Conservation (phyloP, 2,888 invertebrate genomes). For the Geophilus truncorum region DNA sequence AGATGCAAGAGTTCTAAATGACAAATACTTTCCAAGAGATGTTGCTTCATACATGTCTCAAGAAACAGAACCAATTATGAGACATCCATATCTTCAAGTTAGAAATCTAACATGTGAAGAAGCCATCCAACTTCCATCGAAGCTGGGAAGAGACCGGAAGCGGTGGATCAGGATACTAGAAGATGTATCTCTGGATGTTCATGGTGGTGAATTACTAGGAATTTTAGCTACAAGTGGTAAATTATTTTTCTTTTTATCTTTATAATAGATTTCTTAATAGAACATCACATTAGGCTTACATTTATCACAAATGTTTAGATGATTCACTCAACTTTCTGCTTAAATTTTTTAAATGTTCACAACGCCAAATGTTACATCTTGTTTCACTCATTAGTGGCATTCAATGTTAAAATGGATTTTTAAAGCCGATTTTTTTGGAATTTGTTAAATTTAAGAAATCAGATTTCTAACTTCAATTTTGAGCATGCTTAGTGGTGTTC, state of each 20-base stretch:
- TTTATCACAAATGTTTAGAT: no score
- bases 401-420: no score
- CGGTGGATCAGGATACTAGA: constrained; percentile 57
- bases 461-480: no score
- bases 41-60: constrained; percentile 39
- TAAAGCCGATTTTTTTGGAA: no score
- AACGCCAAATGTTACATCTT: no score
- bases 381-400: no score
- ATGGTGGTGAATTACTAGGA: constrained; percentile 84
- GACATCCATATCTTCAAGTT: constrained; percentile 54
- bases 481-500: no score
- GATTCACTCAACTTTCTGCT: no score
- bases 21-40: constrained; percentile 45
- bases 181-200: constrained; percentile 78
- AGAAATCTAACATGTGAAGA: constrained; percentile 61
- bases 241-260: constrained; percentile 36
- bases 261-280: background rate
- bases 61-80: constrained; percentile 39
- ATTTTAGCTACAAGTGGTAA: constrained; percentile 71
- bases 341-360: no score
- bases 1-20: constrained; percentile 42
- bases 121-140: background rate
- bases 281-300: no score
- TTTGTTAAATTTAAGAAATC: no score
- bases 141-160: constrained; percentile 40